Evolutionary conservation across 1,140 invertebrate species (phyloP).

Genomic region (Bombus huntii): DNA sequence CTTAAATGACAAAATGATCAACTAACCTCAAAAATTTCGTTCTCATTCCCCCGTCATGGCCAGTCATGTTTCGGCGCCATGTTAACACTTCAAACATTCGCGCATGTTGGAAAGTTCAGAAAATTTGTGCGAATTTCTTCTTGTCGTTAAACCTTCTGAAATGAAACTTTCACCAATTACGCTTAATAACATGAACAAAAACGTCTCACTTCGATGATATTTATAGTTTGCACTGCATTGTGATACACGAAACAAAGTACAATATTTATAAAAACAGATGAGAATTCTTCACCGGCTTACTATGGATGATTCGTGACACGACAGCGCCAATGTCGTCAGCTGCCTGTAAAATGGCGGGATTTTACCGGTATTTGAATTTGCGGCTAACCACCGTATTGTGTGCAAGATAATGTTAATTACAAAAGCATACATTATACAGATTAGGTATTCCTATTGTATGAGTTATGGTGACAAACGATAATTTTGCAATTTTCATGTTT

Average conservation of each 20-base stretch:
- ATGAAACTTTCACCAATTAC: conserved; percentile 6
- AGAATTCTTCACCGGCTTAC: conserved; percentile 61
- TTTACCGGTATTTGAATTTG: conserved; percentile 39
- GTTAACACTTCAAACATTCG: conserved; percentile 73
- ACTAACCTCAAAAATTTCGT: conserved; percentile 71
- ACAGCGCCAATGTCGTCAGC: conserved; percentile 51
- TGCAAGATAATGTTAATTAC: background rate
- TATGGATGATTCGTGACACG: conserved; percentile 48
- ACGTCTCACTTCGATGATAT: conserved; percentile 9
- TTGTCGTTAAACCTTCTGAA: conserved; percentile 4
- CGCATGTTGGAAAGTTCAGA: conserved; percentile 68
- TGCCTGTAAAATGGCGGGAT: conserved; percentile 40
- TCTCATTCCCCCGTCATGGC: conserved; percentile 64
- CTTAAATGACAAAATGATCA: conserved; percentile 52
- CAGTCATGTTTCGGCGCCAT: conserved; percentile 73
- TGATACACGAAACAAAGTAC: conserved; percentile 47
- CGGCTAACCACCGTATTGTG: conserved; percentile 30
- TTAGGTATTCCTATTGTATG: background rate
- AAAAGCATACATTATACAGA: background rate
- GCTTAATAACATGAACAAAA: background rate
- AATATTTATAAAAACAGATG: conserved; percentile 71
- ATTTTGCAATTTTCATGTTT: background rate
- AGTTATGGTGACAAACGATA: background rate
- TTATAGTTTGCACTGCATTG: conserved; percentile 21
- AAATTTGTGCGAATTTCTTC: conserved; percentile 46